Base-by-base conservation (phyloP, 2,888 invertebrate species). In the Capitulum mitella region DNA sequence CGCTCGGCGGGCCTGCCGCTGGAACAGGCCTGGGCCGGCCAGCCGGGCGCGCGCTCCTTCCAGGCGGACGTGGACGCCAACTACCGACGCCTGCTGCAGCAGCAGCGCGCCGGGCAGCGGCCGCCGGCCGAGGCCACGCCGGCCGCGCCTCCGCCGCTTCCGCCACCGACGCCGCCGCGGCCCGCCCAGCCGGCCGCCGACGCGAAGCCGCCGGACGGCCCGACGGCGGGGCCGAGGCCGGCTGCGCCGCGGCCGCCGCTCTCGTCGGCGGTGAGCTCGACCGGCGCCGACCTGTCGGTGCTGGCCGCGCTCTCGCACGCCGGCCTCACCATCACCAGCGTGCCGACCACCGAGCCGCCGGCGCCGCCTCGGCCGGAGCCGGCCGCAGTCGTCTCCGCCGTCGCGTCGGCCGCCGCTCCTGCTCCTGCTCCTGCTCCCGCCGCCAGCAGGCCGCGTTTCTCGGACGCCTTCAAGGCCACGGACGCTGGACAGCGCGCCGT, bases 241-340 rank as follows among this genome's bases (percentile, higher is more conserved):
- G 51, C 51, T 51, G 51, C 5, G 22, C 19, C 51, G 5, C 43
- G 43, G 43, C 43, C 43, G 12, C 43, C 43, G 34, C 40, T 70
- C n/a, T n/a, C n/a, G 40, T 37, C 70, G 26, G 40, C 37, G 26
- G 70, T 12, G 40, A 40, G 26, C 37, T 70, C 70, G 26, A 40
- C 40, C 26, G 70, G 70, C 1, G 29, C 70, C 3, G 70, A 70
- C 26, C 40, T 70, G 70, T 70, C 70, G 26, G 70, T 70, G 70
- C 40, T 70, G 70, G 37, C 37, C 40, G 70, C 40, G 70, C 70
- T 70, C 16, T 70, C 70, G 2, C 40, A 70, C 37, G 70, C 70
- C 70, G 70, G 70, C 10, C 70, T 70, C 10, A 70, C 70, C 40
- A 70, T 70, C 40, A 70, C 70, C 70, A 70, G 40, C 26, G 70